A percentile compares a stretch with the other conserved stretches of the same genome.
These are phyloP conservation scores for Agrochola lychnidis DNA, from an alignment of 2,888 invertebrate species.

Conservation along the genomic window DNA sequence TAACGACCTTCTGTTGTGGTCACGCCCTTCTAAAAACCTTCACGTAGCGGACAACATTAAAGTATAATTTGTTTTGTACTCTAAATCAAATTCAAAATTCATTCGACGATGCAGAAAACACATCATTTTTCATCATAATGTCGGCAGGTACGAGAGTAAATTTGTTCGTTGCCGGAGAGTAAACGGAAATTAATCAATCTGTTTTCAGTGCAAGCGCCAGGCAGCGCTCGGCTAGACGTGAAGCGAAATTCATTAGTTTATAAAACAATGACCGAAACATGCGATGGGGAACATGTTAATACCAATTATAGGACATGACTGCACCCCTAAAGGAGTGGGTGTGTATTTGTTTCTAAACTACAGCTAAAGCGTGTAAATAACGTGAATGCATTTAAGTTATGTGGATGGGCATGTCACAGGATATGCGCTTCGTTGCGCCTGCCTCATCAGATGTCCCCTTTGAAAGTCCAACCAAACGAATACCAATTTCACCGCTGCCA, in stretches of 20 bases:
- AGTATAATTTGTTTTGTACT: constrained; percentile 51
- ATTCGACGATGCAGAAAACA: constrained; percentile 58
- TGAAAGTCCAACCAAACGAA: constrained; percentile 79
- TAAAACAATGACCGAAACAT: constrained; percentile 51
- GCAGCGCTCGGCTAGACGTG: constrained; percentile 61
- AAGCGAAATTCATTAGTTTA: constrained; percentile 59
- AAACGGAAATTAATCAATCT: constrained; percentile 82
- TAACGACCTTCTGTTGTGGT: constrained; percentile 59
- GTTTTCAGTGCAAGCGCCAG: constrained; percentile 70
- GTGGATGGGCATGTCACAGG: constrained; percentile 82
- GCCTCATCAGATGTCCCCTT: constrained; percentile 85
- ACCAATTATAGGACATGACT: constrained; percentile 39
- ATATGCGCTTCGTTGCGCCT: constrained; percentile 84
- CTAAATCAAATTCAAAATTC: constrained; percentile 57
- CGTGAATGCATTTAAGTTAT: constrained; percentile 73
- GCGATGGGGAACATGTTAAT: constrained; percentile 45
- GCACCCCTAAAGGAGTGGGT: constrained; percentile 36
- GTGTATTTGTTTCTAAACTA: constrained; percentile 44
- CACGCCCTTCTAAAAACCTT: constrained; percentile 65
- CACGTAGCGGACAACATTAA: constrained; percentile 53
- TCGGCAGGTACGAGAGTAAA: constrained; percentile 65
- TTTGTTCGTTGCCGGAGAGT: constrained; percentile 71
- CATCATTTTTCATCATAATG: constrained; percentile 64
- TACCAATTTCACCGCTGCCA: constrained; percentile 84
- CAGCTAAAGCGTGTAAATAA: constrained; percentile 68